These are phyloP conservation scores for Melanotaenia pygmaea DNA, from an alignment of 2,797 vertebrate species.

Conservation along the genomic window DNA sequence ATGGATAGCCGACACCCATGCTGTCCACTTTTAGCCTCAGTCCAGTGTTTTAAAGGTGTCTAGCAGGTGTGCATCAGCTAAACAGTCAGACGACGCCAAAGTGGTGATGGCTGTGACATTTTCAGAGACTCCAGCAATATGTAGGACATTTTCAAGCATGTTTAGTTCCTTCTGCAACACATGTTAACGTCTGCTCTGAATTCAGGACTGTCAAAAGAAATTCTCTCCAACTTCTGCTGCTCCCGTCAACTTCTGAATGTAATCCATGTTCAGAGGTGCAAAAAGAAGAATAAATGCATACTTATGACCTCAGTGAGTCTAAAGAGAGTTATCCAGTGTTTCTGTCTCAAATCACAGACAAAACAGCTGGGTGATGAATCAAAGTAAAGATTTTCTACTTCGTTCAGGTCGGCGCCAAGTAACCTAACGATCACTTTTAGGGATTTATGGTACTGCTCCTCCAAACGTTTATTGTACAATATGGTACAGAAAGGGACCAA, in stretches of 20 bases:
- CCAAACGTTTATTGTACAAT: constrained; percentile 33
- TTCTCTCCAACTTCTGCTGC: constrained; percentile 24
- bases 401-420: constrained; percentile 30
- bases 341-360: constrained; percentile 34
- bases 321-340: too few relatives aligned
- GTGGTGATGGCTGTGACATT: neutral
- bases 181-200: constrained; percentile 16
- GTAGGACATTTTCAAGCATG: constrained; percentile 1
- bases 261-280: constrained; percentile 53
- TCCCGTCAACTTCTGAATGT: constrained; percentile 34
- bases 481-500: constrained; percentile 25
- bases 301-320: too few relatives aligned
- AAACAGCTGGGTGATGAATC: constrained; percentile 27
- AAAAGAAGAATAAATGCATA: constrained; percentile 24
- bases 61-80: neutral
- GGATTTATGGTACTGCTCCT: constrained; percentile 32
- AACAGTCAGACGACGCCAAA: neutral
- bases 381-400: constrained; percentile 30
- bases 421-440: constrained; percentile 34
- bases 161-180: neutral
- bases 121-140: neutral
- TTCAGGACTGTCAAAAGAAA: constrained; percentile 27
- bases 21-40: neutral
- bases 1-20: neutral
- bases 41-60: neutral